Evolutionary conservation across 1,140 invertebrate genomes (phyloP), one percentile per base, ranked within the genome.

Genomic region (Popillia japonica): DNA sequence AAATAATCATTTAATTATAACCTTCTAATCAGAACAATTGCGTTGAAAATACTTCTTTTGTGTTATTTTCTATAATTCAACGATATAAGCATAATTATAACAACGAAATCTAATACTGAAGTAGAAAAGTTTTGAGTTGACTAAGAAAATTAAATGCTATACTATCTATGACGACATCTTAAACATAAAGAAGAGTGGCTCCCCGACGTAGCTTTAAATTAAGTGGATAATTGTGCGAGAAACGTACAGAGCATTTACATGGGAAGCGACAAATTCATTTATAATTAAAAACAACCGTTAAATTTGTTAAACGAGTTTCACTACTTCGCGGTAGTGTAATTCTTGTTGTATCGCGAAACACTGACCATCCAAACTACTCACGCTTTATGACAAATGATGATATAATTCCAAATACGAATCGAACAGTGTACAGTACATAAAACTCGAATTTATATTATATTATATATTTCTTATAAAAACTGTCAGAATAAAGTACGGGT

Each of bases 151-250:
- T 4, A 4, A 55, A 55, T 55, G 4, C 14, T n/a, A 4, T 55
- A 4, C 14, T 6, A 55, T 55, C 48, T 55, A 44, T 44, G 42
- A 44, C 42, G 59, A 8, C 59, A 22, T 20, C 59, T 68, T 68
- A 10, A 3, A 6, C 61, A 68, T 27, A 9, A 68, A 20, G 61
- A 68, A 68, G 9, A 27, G 61, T 0, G 27, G 9, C 6, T 20
- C 61, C 10, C 22, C 9, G 61, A 68, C 27, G 7, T 22, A 7
- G 7, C 20, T 22, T 10, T 27, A 22, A n/a, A n/a, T 61, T 61
- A 68, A 68, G 61, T 68, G 61, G 61, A 34, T 68, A 68, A 68
- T 68, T 68, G 61, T 20, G 20, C 61, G 61, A 68, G 61, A 68
- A 68, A 68, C 27, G 17, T 27, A 68, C 61, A 68, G n/a, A n/a